Conservation (phyloP, 2,797 vertebrate genomes). For the Alfaro cultratus region DNA sequence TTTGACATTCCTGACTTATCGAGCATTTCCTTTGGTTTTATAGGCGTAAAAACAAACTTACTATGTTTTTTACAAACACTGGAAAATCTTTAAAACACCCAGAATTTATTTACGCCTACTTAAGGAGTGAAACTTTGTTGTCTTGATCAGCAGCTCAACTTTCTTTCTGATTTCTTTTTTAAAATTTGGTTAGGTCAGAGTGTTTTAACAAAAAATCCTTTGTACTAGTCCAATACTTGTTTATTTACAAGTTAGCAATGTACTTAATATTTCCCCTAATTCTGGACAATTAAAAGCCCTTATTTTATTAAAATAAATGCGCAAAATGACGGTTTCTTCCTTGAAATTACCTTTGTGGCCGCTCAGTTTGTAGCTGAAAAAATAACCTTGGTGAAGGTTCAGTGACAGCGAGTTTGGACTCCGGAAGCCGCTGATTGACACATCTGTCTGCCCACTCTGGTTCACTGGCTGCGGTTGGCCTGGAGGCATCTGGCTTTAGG, state of each 20-base stretch:
- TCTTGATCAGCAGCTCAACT: background rate
- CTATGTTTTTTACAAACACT: background rate
- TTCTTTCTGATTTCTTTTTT: background rate
- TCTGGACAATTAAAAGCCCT: conserved; percentile 35
- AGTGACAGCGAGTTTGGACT: conserved; percentile 67
- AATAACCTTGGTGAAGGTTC: conserved; percentile 30
- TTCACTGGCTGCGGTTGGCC: conserved; percentile 68
- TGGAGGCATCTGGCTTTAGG: conserved; percentile 71
- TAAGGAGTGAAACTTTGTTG: background rate
- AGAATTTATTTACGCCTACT: background rate
- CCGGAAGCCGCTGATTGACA: conserved; percentile 80
- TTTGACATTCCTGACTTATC: no score
- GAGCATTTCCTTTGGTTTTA: background rate
- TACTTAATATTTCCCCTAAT: background rate
- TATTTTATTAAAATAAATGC: conserved; percentile 39
- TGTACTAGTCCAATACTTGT: background rate
- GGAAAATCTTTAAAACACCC: background rate
- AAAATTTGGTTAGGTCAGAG: background rate
- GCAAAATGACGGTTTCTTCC: conserved; percentile 43
- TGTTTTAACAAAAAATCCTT: background rate
- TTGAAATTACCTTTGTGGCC: conserved; percentile 72
- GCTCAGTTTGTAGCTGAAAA: conserved; percentile 47
- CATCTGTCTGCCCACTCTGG: conserved; percentile 78
- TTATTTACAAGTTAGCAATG: background rate
- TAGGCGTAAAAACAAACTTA: background rate